Conservation (phyloP, 2,888 invertebrate genomes). For the Nephrotoma appendiculata region DNA sequence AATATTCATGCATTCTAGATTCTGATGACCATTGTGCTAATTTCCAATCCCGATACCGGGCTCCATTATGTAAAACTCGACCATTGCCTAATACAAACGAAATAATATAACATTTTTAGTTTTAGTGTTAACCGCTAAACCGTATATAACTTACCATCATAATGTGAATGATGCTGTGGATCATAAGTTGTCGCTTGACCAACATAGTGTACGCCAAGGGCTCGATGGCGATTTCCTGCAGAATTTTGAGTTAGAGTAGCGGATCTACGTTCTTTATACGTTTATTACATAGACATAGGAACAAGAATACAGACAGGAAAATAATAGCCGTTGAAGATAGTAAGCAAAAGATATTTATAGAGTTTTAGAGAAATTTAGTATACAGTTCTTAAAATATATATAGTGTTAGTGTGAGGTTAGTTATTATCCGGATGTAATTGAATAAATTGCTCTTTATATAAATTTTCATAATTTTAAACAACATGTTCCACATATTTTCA, state of each 20-base stretch:
- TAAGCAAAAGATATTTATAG: background rate
- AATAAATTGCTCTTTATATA: background rate
- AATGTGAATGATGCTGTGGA: conserved; percentile 40
- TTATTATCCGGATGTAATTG: background rate
- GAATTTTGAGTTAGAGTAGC: background rate
- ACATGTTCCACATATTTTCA: too few species aligned
- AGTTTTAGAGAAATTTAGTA: background rate
- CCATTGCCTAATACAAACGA: conserved; percentile 41
- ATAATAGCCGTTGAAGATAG: background rate
- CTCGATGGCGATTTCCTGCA: conserved; percentile 25
- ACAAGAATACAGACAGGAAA: background rate
- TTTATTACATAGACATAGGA: background rate
- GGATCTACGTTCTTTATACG: background rate
- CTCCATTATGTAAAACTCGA: conserved; percentile 44
- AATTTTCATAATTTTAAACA: too few species aligned
- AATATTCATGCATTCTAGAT: conserved; percentile 44
- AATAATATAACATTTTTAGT: background rate
- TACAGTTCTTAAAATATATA: background rate
- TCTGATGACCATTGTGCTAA: conserved; percentile 45
- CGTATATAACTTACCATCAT: conserved; percentile 33
- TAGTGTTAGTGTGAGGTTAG: background rate
- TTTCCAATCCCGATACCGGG: conserved; percentile 51
- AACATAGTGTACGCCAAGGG: conserved; percentile 44
- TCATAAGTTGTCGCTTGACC: conserved; percentile 46
- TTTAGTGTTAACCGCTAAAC: background rate